phyloP scores from a whole-genome alignment of 35 echinoderm and acorn worm species.

The Ophioderma brevispina region DNA sequence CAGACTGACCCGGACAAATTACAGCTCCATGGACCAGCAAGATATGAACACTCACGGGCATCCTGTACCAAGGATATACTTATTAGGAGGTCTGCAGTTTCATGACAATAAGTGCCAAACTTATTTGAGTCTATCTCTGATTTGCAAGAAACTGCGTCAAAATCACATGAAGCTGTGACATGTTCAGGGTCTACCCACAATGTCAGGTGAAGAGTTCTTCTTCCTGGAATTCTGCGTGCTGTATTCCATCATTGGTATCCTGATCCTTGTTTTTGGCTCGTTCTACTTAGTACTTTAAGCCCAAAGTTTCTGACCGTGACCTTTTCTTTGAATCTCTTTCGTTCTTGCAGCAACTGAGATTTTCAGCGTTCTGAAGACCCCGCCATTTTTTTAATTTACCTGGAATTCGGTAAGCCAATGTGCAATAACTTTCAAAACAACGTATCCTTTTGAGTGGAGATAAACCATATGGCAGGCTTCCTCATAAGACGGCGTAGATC shows the following conservation, averaged over 20 bases:
- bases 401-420: constrained; percentile 37
- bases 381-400: constrained; percentile 42
- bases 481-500: neutral
- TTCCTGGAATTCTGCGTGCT: constrained; percentile 36
- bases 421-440: constrained; percentile 28
- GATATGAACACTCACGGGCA: constrained; percentile 58
- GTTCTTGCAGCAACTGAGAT: neutral
- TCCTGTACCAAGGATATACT: constrained; percentile 50
- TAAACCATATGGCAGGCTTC: neutral
- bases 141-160: constrained; percentile 47
- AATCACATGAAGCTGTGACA: constrained; percentile 43
- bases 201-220: constrained; percentile 33
- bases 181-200: constrained; percentile 47
- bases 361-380: constrained; percentile 7
- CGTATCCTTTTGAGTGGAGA: constrained; percentile 37
- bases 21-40: constrained; percentile 45
- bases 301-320: constrained; percentile 36
- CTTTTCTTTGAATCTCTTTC: constrained; percentile 30
- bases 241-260: constrained; percentile 57
- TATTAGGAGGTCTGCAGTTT: constrained; percentile 48
- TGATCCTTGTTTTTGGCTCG: constrained; percentile 35
- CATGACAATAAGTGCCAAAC: constrained; percentile 26
- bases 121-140: constrained; percentile 32
- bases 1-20: constrained; percentile 48
- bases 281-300: constrained; percentile 56